Base-by-base conservation (phyloP, 2,797 vertebrate genomes). In the Bovichtus variegatus region DNA sequence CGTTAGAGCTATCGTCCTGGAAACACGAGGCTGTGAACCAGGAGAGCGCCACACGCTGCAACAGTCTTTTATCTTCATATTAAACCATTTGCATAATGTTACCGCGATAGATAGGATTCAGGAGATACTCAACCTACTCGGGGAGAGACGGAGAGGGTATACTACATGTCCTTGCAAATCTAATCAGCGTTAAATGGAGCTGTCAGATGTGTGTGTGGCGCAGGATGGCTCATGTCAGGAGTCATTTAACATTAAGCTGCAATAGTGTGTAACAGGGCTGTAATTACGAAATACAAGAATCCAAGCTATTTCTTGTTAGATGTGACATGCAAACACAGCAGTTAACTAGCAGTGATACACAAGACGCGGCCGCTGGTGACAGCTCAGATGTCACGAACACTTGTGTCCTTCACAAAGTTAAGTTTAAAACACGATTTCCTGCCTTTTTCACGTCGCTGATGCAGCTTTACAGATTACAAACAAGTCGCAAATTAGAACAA, bases 41-140 rank as follows among this genome's bases (percentile, higher is more conserved):
- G 74, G 91, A 93, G 93, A 93, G 93, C 84, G 89, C 84, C 83
- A 80, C 91, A 85, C 85, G 78, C 91, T 84, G 93, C 92, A 93
- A 92, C 94, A 92, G 91, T 94, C 94, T 95, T 94, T 95, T 95
- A 95, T 95, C 94, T 95, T 94, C 92, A 92, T 94, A 96, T 95
- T 96, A 96, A 95, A 92, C 92, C 95, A 96, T 95, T 95, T 95
- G 94, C 95, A 95, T 96, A 95, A 93, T 92, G 95, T 95, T 94
- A 95, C 80, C 27, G 77, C 91, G 61, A 81, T 78, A 74, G 88
- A 92, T 90, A 87, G 89, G 88, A 91, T 90, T 88, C 89, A 85
- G 88, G 88, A 94, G 91, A 94, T 92, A 94, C 91, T 94, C 91
- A 87, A 87, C 90, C 90, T 90, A 83, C 91, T 88, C 87, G 67